Conservation (phyloP, 2,888 invertebrate species). For the Pollenia griseotomentosa region DNA sequence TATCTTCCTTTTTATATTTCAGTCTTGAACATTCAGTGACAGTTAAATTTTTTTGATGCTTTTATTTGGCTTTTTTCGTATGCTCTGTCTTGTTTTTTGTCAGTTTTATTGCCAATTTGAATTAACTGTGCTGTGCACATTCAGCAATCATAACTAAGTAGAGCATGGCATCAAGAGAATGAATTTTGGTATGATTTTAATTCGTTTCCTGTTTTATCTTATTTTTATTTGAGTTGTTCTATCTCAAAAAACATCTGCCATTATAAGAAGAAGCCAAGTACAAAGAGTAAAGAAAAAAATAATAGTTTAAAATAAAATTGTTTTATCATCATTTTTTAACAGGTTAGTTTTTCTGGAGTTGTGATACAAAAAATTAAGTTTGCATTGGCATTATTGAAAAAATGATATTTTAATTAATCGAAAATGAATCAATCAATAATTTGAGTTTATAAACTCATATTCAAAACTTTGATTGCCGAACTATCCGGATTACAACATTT, state of each 20-base stretch:
- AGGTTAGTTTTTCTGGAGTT: background rate
- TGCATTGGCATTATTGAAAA: background rate
- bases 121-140: constrained; percentile 61
- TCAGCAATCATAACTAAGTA: constrained; percentile 60
- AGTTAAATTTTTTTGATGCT: constrained; percentile 29
- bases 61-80: constrained; percentile 38
- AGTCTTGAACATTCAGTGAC: constrained; percentile 5
- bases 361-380: background rate
- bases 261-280: constrained; percentile 6
- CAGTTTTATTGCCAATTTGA: constrained; percentile 69
- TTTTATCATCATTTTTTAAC: constrained; percentile 53
- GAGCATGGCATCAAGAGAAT: constrained; percentile 46
- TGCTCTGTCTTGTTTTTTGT: constrained; percentile 6
- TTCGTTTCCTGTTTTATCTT: constrained; percentile 10
- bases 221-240: background rate
- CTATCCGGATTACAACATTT: too few species aligned
- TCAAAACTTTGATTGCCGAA: too few species aligned
- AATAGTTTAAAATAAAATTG: constrained; percentile 32
- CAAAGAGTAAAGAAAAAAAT: background rate
- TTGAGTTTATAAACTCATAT: too few species aligned
- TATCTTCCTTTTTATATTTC: background rate
- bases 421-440: too few species aligned
- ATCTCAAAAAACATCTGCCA: constrained; percentile 18
- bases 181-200: constrained; percentile 44
- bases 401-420: background rate